Base-by-base conservation (phyloP, 2,113 vertebrate genomes). In the Ciconia maguari region DNA sequence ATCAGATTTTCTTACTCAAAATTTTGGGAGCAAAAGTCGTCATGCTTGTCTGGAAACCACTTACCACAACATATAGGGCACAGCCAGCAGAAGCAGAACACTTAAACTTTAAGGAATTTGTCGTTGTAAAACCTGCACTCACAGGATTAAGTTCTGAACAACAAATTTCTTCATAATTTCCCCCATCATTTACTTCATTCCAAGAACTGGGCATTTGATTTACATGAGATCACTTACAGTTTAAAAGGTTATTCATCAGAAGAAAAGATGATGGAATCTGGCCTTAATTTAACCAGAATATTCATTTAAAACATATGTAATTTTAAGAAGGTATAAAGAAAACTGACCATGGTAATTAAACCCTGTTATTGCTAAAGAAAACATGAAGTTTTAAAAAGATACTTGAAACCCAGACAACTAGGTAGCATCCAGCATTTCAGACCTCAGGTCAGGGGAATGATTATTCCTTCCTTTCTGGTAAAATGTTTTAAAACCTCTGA, bases 401-500 rank as follows among this genome's bases (percentile, higher is more conserved):
- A 41, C 15, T 71, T 94, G 44, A 79, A 87, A 85, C 38, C 6
- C 38, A 71, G 36, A 83, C 25, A 91, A 36, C 29, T 52, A 49
- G 19, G 30, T 38, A 87, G 21, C 64, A 91, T 41, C 48, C 26
- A 84, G 32, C 7, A 64, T 62, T 66, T 80, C 52, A 88, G 51
- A 88, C 19, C 34, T 78, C 8, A 49, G 29, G 44, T 55, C 48
- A 69, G 22, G 36, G 20, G 15, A 76, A 83, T 62, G 22, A 94
- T 77, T 96, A 83, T 96, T 85, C 7, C 21, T 77, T 91, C n/a
- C 30, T 86, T 80, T 83, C 58, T 96, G 66, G 15, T 70, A 52
- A 84, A 79, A 41, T 25, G 54, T 85, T 96, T 86, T 74, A 80
- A 94, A 93, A 86, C 30, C 42, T 81, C 71, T 88, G 85, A 65